Conservation (phyloP, 2,113 vertebrate species). For the Lasiurus borealis region DNA sequence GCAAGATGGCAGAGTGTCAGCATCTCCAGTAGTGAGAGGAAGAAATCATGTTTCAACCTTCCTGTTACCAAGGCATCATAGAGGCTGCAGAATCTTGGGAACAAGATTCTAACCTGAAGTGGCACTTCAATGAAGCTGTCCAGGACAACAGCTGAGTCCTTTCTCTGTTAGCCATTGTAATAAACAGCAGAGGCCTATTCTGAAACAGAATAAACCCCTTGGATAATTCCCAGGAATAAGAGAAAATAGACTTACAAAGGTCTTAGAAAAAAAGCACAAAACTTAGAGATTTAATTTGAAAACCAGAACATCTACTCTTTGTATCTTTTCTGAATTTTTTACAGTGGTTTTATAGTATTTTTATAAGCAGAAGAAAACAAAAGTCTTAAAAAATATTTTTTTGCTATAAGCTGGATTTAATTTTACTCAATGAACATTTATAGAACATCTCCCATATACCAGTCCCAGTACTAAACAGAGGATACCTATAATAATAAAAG, state of each 20-base stretch:
- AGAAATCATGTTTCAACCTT: neutral
- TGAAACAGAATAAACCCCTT: neutral
- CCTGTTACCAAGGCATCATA: neutral
- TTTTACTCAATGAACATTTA: neutral
- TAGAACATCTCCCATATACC: neutral
- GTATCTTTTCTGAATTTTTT: conserved; percentile 22
- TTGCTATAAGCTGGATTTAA: conserved; percentile 1
- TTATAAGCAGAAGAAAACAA: conserved; percentile 26
- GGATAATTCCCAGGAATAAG: neutral
- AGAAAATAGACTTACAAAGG: neutral
- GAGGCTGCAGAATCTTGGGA: too few relatives aligned
- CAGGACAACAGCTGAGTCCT: neutral
- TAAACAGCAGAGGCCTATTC: neutral
- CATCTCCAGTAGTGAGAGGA: neutral
- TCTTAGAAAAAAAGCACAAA: neutral
- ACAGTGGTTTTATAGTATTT: neutral
- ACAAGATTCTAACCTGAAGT: neutral
- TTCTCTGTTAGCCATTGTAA: neutral
- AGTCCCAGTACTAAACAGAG: neutral
- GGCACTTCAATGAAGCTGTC: neutral
- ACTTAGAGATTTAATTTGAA: conserved; percentile 2
- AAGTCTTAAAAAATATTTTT: neutral
- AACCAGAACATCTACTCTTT: neutral
- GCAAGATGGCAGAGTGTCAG: neutral
- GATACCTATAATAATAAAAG: too few relatives aligned